A percentile compares a stretch with the other conserved stretches of the same genome.
phyloP scores from a whole-genome alignment of 2,113 vertebrate genomes.

The Alosa alosa region DNA sequence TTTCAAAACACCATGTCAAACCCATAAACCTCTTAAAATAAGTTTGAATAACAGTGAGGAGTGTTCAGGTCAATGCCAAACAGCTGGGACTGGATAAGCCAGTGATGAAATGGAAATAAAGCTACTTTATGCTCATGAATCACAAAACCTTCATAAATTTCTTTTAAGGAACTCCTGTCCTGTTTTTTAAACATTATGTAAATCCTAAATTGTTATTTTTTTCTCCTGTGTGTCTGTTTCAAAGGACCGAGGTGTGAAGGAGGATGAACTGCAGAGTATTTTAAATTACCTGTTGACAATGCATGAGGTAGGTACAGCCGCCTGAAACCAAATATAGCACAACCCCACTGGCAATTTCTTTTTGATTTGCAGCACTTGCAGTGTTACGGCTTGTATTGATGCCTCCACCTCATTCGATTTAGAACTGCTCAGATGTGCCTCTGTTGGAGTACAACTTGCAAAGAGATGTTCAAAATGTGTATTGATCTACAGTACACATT shows the following conservation, averaged over 20 bases:
- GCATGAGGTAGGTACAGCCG: slow-evolving; percentile 84
- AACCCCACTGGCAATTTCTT: background rate
- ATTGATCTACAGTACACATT: background rate
- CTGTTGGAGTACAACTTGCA: background rate
- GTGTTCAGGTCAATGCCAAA: background rate
- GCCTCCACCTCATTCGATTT: background rate
- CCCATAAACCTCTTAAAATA: background rate
- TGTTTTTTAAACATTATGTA: too few relatives aligned
- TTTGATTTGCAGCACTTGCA: background rate
- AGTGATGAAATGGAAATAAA: background rate
- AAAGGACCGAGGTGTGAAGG: slow-evolving; percentile 97
- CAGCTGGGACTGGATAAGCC: background rate
- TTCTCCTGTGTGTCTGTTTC: slow-evolving; percentile 5
- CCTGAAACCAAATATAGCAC: background rate
- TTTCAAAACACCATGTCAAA: background rate
- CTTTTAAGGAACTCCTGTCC: too few relatives aligned
- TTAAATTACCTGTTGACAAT: slow-evolving; percentile 97
- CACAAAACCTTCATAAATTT: too few relatives aligned
- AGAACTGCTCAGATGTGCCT: background rate
- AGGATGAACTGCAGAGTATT: slow-evolving; percentile 98
- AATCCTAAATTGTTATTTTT: too few relatives aligned
- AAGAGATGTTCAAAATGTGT: background rate
- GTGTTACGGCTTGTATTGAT: background rate
- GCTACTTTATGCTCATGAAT: background rate
- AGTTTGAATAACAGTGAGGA: background rate